Evolutionary conservation across 2,888 invertebrate genomes (phyloP).

Genomic region (Oeneis ivallda): DNA sequence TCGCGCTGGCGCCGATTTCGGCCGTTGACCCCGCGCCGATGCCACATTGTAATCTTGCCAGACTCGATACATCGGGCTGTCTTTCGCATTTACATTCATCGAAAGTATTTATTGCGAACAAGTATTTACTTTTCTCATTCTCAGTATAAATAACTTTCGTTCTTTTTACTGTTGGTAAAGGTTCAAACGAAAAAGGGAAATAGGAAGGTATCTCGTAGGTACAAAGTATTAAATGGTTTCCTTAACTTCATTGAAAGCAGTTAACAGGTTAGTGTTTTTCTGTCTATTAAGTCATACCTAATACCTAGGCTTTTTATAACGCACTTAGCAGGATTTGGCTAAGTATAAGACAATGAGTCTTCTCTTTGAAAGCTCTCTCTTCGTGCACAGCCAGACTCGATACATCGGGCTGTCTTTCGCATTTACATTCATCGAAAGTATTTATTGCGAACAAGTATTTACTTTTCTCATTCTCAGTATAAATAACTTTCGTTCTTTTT

Average conservation of each 20-base stretch:
- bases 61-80: slow-evolving; percentile 27
- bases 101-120: slow-evolving; percentile 29
- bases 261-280: too few species aligned
- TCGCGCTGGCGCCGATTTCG: slow-evolving; percentile 79
- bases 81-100: slow-evolving; percentile 34
- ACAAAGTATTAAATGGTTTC: too few species aligned
- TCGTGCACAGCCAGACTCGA: slow-evolving; percentile 37
- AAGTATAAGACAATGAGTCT: too few species aligned
- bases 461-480: not conserved
- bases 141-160: slow-evolving; percentile 13
- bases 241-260: too few species aligned
- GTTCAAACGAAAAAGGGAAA: not conserved
- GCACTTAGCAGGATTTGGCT: too few species aligned
- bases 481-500: slow-evolving; percentile 18
- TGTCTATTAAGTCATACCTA: too few species aligned
- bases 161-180: slow-evolving; percentile 3
- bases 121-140: slow-evolving; percentile 1
- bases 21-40: slow-evolving; percentile 66
- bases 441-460: slow-evolving; percentile 23
- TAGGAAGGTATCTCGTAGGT: too few species aligned
- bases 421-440: slow-evolving; percentile 34
- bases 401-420: slow-evolving; percentile 28
- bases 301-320: too few species aligned
- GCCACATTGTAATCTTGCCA: slow-evolving; percentile 42
- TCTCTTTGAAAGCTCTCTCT: too few species aligned